Conservation (phyloP, 2,888 invertebrate species). For the Drosophila antonietae region DNA sequence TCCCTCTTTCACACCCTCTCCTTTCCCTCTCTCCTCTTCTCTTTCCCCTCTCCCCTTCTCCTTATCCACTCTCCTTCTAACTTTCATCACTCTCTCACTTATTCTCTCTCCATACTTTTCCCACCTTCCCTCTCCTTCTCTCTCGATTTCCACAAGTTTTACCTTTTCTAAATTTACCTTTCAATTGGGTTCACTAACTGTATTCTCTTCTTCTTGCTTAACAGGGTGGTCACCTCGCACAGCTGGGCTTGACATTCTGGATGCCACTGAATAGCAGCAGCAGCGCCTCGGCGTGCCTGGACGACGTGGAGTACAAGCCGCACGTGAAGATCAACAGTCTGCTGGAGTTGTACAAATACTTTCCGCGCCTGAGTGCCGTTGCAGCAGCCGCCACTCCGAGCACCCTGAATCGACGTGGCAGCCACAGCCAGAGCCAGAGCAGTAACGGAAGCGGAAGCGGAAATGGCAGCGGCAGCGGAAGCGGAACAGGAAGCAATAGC, state of each 20-base stretch:
- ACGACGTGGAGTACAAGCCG: slow-evolving; percentile 77
- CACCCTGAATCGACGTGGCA: slow-evolving; percentile 51
- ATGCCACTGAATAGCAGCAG: slow-evolving; percentile 86
- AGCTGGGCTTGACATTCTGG: slow-evolving; percentile 92
- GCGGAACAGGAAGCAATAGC: neutral
- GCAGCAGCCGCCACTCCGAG: neutral
- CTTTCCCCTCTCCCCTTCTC: neutral
- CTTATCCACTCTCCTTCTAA: neutral
- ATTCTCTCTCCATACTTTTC: neutral
- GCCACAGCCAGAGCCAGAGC: slow-evolving; percentile 38
- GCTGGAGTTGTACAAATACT: slow-evolving; percentile 81
- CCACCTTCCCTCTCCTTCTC: neutral
- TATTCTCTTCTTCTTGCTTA: neutral
- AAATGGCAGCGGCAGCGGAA: slow-evolving; percentile 26
- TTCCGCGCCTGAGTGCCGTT: slow-evolving; percentile 67
- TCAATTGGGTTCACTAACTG: neutral
- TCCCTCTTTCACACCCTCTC: no score
- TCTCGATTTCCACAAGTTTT: no score
- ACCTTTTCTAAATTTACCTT: no score
- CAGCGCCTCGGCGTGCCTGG: slow-evolving; percentile 63
- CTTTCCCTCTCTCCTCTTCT: neutral
- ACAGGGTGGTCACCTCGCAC: slow-evolving; percentile 91
- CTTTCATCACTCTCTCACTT: neutral
- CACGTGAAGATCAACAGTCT: slow-evolving; percentile 81
- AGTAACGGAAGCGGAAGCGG: slow-evolving; percentile 9